Evolutionary conservation across 2,113 vertebrate genomes (phyloP).

Genomic region (Circaetus gallicus): DNA sequence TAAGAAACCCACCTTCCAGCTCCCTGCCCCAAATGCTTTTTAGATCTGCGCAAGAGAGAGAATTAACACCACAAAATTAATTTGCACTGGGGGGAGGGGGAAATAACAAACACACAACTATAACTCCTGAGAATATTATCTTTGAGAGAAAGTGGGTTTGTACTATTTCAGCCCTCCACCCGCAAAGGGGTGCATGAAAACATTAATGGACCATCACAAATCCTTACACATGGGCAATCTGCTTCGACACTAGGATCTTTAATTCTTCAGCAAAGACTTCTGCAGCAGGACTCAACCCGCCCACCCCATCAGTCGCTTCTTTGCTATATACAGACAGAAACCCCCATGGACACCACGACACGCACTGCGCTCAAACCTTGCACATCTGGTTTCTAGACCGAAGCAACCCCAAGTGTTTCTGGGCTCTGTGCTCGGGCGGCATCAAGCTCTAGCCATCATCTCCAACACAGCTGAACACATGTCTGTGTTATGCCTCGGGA

Average conservation of each 20-base stretch:
- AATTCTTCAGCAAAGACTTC: not conserved
- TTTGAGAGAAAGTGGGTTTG: not conserved
- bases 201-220: not conserved
- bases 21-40: not conserved
- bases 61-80: not conserved
- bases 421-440: not conserved
- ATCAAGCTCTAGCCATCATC: fast-evolving
- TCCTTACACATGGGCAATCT: not conserved
- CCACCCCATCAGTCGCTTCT: fast-evolving
- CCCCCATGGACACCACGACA: fast-evolving
- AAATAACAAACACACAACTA: not conserved
- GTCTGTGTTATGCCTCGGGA: fast-evolving
- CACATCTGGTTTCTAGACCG: fast-evolving
- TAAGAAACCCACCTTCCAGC: not conserved
- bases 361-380: fast-evolving
- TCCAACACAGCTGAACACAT: not conserved
- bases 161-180: not conserved
- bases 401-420: fast-evolving
- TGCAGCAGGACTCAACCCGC: not conserved
- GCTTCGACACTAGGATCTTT: not conserved
- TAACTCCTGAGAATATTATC: not conserved
- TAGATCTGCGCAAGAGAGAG: not conserved
- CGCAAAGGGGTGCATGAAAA: fast-evolving
- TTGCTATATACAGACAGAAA: fast-evolving
- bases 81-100: not conserved